These are phyloP conservation scores for Brenthis daphne DNA, from an alignment of 2,888 invertebrate genomes.

Conservation along the genomic window DNA sequence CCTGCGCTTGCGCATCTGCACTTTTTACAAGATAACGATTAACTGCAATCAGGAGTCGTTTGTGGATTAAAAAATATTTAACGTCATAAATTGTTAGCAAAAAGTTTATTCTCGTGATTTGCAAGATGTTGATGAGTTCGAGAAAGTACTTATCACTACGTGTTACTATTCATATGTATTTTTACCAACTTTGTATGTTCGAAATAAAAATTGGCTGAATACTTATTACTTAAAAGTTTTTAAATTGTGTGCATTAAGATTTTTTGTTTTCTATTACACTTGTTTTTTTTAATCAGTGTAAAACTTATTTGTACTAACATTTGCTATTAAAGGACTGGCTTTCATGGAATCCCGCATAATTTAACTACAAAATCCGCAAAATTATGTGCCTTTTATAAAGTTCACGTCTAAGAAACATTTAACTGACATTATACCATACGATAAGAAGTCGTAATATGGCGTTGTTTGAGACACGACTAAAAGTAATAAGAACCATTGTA, in stretches of 20 bases:
- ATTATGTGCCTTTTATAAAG: neutral
- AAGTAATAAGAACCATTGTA: conserved; percentile 6
- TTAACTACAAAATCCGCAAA: neutral
- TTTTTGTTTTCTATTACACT: too few species aligned
- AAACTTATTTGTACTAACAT: too few species aligned
- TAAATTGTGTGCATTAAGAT: too few species aligned
- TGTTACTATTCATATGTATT: too few species aligned
- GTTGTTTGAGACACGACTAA: neutral
- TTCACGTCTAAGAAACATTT: neutral
- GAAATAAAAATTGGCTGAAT: too few species aligned
- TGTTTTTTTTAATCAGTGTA: too few species aligned
- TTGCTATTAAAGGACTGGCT: too few species aligned
- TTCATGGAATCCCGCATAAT: neutral
- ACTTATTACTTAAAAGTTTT: too few species aligned
- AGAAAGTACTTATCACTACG: too few species aligned
- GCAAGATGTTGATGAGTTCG: neutral
- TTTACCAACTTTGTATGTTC: too few species aligned
- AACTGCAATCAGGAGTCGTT: conserved; percentile 29
- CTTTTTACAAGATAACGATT: conserved; percentile 30
- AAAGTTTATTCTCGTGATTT: conserved; percentile 6
- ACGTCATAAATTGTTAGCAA: conserved; percentile 9
- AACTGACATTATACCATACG: neutral
- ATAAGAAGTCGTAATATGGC: neutral
- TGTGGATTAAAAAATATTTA: conserved; percentile 20
- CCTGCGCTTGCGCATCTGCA: conserved; percentile 36